Conservation (phyloP, 2,888 invertebrate genomes). For the Diplolepis rosae region DNA sequence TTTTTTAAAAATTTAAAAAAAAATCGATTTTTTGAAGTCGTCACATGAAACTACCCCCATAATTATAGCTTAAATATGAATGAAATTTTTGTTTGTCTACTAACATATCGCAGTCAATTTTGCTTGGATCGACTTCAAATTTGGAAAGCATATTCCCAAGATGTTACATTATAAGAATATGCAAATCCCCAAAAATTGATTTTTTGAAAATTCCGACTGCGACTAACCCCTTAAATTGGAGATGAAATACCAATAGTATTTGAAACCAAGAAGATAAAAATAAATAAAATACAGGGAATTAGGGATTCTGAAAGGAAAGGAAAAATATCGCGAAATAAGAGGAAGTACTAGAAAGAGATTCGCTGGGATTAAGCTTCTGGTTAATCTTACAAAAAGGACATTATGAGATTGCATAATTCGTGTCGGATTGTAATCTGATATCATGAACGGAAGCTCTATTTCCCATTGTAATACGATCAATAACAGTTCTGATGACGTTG, state of each 20-base stretch:
- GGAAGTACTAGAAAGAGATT: neutral
- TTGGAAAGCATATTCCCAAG: too few species aligned
- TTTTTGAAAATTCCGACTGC: neutral
- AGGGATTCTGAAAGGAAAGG: conserved; percentile 11
- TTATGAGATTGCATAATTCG: conserved; percentile 14
- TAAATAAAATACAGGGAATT: conserved; percentile 15
- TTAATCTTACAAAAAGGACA: conserved; percentile 3
- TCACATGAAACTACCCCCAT: neutral
- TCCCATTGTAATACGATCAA: conserved; percentile 41
- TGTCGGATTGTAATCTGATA: conserved; percentile 1
- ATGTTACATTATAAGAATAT: too few species aligned
- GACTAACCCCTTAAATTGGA: too few species aligned
- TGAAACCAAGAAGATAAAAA: conserved; percentile 11
- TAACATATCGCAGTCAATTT: too few species aligned
- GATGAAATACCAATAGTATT: neutral
- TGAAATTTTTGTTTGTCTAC: too few species aligned
- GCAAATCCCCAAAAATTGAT: neutral
- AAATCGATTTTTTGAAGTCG: too few species aligned
- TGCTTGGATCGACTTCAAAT: too few species aligned
- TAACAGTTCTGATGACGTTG: conserved; percentile 36
- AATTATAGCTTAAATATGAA: too few species aligned
- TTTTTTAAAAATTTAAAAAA: too few species aligned
- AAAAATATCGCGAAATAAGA: conserved; percentile 6
- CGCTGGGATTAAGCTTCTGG: conserved; percentile 1
- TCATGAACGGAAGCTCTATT: conserved; percentile 35